Conservation (phyloP, 2,888 invertebrate species). For the Patella pellucida region DNA sequence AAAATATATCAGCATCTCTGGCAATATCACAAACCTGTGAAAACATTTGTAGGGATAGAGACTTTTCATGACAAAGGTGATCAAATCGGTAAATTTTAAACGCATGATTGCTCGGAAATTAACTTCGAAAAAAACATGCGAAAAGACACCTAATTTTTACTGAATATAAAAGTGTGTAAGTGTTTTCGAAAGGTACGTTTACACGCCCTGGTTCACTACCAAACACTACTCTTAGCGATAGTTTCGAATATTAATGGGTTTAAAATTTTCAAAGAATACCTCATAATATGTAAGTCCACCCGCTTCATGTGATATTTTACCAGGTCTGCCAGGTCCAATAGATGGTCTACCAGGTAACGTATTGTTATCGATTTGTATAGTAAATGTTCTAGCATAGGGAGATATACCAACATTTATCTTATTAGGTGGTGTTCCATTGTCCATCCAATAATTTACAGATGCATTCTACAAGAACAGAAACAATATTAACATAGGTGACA, state of each 20-base stretch:
- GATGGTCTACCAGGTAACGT: background rate
- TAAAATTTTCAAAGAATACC: background rate
- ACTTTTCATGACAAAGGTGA: background rate
- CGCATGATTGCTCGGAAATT: too few relatives aligned
- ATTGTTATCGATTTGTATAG: background rate
- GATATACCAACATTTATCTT: constrained; percentile 5
- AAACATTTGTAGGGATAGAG: background rate
- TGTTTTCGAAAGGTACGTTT: too few relatives aligned
- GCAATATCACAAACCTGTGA: background rate
- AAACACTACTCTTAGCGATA: too few relatives aligned
- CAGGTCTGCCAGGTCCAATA: background rate
- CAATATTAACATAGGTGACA: too few relatives aligned
- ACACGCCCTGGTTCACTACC: too few relatives aligned
- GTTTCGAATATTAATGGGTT: too few relatives aligned
- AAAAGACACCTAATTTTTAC: too few relatives aligned
- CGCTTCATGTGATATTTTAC: background rate
- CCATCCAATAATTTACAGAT: constrained; percentile 1
- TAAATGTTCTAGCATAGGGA: constrained; percentile 1
- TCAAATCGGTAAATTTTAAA: too few relatives aligned
- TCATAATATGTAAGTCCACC: background rate
- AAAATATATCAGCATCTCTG: constrained; percentile 3
- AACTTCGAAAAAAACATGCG: too few relatives aligned
- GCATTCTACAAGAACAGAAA: background rate
- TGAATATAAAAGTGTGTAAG: too few relatives aligned
- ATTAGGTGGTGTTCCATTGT: background rate